Percentiles rank a stretch among this genome's conserved stretches.
Evolutionary conservation across 2,113 vertebrate species (phyloP).

Genomic region (Leptobrachium leishanense): DNA sequence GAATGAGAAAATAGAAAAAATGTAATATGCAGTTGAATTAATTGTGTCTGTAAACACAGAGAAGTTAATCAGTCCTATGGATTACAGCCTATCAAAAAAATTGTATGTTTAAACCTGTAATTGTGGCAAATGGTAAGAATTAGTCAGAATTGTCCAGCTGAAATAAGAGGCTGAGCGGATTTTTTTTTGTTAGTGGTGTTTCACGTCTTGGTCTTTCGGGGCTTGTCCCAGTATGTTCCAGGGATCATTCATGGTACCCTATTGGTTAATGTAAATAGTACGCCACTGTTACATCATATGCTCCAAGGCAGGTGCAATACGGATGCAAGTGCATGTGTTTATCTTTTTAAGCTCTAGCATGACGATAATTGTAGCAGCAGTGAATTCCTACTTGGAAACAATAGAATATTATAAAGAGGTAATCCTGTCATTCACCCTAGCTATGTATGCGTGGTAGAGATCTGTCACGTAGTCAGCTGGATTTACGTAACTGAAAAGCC

Average conservation of each 20-base stretch:
- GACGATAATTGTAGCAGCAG: conserved; percentile 22
- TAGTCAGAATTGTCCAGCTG: no score
- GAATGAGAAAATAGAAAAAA: no score
- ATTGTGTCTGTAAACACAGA: no score
- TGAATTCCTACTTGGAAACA: conserved; percentile 14
- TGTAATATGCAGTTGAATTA: no score
- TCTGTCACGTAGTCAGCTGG: conserved; percentile 6
- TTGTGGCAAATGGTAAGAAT: no score
- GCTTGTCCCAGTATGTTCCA: no score
- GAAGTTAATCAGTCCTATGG: no score
- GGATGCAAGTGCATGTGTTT: conserved; percentile 7
- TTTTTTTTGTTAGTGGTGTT: no score
- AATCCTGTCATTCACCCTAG: conserved; percentile 27
- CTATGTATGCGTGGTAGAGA: conserved; percentile 7
- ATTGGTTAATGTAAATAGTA: conserved; percentile 22
- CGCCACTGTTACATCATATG: background rate
- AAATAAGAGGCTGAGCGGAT: no score
- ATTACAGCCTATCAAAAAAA: no score
- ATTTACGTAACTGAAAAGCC: conserved; percentile 6
- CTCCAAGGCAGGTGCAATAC: conserved; percentile 6
- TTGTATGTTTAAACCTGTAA: no score
- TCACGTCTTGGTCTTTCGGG: background rate
- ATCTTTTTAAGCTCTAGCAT: conserved; percentile 21
- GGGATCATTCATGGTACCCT: background rate
- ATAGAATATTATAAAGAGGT: background rate